Base-by-base conservation (phyloP, 2,888 invertebrate genomes). In the Bellardia bayeri region DNA sequence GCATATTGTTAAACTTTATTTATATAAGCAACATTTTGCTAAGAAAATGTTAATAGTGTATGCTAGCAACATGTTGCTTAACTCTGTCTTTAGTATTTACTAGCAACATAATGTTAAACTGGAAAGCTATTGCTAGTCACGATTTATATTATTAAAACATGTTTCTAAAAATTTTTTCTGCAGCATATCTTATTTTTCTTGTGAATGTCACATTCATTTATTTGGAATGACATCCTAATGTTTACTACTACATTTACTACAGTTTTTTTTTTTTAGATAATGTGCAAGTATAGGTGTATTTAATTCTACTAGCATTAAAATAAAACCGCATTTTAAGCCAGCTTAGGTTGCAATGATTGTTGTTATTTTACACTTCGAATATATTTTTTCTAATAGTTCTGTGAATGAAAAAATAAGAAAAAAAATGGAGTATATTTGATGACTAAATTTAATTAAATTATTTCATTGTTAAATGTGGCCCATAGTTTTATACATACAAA, bases 381-480 rank as follows among this genome's bases (percentile, higher is more conserved):
- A 23, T 9, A 4, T 9, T 56, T 9, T 56, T 23, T 23, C 0
- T 33, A 75, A 69, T 80, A 68, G 56, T 74, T 78, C 33, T 72
- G 42, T 58, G 14, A 23, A 74, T 51, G 49, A 23, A 2, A 33
- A 49, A 49, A 69, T 49, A 33, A 37, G 7, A 37, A 23, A 14
- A n/a, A 33, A 54, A n/a, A 37, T 64, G 51, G 1, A 23, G 23
- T 45, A 16, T 5, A 42, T 75, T 89, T 89, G 88, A 89, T 90
- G 89, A 89, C 89, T 90, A 89, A 89, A 90, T 90, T 89, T 88
- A 90, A 90, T 89, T 89, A 90, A 90, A 88, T 80, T 85, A 86
- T 58, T 85, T 40, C 23, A 54, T 42, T n/a, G 78, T 45, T 13
- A 68, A 45, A 40, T 13, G 40, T 66, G 42, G 54, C 30, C 9